Conservation (phyloP, 2,113 vertebrate genomes). For the Carettochelys insculpta region DNA sequence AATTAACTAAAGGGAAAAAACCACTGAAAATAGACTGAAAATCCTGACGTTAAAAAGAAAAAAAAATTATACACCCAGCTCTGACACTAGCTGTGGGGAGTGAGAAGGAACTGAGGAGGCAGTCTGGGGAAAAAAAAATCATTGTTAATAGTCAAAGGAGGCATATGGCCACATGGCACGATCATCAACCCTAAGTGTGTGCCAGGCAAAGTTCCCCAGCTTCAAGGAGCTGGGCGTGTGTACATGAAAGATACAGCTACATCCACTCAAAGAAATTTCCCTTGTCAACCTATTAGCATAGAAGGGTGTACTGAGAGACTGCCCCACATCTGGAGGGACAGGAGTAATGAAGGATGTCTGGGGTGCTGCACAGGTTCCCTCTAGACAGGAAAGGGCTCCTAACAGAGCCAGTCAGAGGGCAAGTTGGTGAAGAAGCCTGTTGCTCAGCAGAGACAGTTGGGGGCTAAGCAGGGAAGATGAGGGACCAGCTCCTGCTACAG, state of each 20-base stretch:
- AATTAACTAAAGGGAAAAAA: not conserved
- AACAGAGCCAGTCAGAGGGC: no score
- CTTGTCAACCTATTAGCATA: fast-evolving
- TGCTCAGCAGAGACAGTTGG: no score
- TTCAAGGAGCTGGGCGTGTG: not conserved
- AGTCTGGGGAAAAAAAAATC: no score
- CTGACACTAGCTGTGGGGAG: not conserved
- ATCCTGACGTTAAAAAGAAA: no score
- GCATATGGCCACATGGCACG: not conserved
- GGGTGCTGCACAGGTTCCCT: no score
- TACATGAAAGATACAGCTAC: not conserved
- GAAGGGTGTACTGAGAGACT: no score
- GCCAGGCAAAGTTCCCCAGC: not conserved
- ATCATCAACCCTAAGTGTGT: not conserved
- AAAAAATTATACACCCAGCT: not conserved
- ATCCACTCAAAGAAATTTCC: not conserved
- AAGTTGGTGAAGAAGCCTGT: no score
- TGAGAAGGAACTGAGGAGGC: not conserved
- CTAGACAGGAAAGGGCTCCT: no score
- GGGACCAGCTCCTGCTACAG: no score
- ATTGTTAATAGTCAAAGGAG: not conserved
- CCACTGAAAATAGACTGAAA: not conserved
- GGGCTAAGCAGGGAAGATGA: no score
- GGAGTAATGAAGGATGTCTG: no score
- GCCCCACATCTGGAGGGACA: no score